Evolutionary conservation across 2,888 invertebrate species (phyloP).

Genomic region (Nephrotoma appendiculata): DNA sequence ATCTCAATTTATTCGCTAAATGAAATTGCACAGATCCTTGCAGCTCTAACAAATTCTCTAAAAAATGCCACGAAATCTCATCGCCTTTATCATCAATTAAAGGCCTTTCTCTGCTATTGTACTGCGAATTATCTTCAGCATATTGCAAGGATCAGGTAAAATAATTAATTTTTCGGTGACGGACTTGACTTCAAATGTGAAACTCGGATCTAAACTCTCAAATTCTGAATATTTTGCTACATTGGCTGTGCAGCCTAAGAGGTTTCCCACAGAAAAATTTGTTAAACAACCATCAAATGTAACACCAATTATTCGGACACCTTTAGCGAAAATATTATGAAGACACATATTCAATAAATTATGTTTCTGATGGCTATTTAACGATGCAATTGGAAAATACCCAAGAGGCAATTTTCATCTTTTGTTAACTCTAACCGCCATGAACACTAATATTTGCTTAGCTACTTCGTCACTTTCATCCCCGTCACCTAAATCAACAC

Average conservation of each 20-base stretch:
- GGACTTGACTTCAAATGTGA: not conserved
- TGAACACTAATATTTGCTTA: slow-evolving; percentile 16
- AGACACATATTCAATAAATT: slow-evolving; percentile 11
- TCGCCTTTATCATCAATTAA: not conserved
- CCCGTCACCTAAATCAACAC: slow-evolving; percentile 14
- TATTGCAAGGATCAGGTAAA: too few species aligned
- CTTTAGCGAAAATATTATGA: slow-evolving; percentile 14
- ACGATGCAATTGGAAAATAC: not conserved
- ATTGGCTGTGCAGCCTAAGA: too few species aligned
- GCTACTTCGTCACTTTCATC: slow-evolving; percentile 6
- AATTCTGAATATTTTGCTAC: not conserved
- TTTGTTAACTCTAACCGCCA: slow-evolving; percentile 15
- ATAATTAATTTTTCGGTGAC: not conserved
- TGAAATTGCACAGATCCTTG: not conserved
- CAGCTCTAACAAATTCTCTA: not conserved
- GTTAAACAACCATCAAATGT: slow-evolving; percentile 14
- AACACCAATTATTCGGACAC: slow-evolving; percentile 11
- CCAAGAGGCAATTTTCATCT: too few species aligned
- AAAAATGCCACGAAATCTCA: not conserved
- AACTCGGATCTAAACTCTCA: not conserved
- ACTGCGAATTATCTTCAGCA: too few species aligned
- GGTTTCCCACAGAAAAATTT: slow-evolving; percentile 8
- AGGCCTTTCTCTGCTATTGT: not conserved
- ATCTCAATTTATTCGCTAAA: not conserved
- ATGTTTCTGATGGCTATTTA: not conserved